Evolutionary conservation across 2,888 invertebrate species (phyloP).

Genomic region (Spilarctia lutea): DNA sequence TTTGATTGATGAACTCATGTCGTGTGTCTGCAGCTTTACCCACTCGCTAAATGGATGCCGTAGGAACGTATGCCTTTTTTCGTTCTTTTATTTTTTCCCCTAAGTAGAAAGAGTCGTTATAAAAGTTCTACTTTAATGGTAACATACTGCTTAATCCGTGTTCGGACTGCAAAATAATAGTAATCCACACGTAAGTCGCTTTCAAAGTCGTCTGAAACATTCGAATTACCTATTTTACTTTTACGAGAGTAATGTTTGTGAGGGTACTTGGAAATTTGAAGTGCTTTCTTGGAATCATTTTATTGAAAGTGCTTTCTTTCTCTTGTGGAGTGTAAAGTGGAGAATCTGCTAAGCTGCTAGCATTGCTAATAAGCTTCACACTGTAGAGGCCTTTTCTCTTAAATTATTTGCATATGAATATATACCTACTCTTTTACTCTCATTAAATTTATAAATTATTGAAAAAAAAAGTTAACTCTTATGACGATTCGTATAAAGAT

Average conservation of each 20-base stretch:
- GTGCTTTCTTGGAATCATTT: slow-evolving; percentile 15
- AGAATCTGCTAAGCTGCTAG: background rate
- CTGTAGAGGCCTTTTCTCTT: background rate
- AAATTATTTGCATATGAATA: background rate
- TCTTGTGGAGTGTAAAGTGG: background rate
- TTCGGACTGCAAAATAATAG: slow-evolving; percentile 43
- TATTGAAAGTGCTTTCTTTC: slow-evolving; percentile 5
- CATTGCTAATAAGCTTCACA: background rate
- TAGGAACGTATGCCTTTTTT: slow-evolving; percentile 22
- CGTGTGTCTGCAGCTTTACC: slow-evolving; percentile 60
- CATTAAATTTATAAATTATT: background rate
- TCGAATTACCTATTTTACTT: slow-evolving; percentile 26
- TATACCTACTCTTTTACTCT: background rate
- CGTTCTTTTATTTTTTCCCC: slow-evolving; percentile 24
- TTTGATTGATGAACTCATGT: slow-evolving; percentile 73
- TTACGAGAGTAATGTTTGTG: slow-evolving; percentile 17
- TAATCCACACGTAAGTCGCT: slow-evolving; percentile 36
- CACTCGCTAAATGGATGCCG: slow-evolving; percentile 49
- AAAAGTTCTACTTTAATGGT: slow-evolving; percentile 45
- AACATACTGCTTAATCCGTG: slow-evolving; percentile 50
- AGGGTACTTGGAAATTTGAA: slow-evolving; percentile 16
- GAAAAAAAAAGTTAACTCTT: background rate
- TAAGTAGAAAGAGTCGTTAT: slow-evolving; percentile 46
- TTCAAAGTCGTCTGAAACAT: slow-evolving; percentile 27
- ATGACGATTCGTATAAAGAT: too few species aligned